Conservation (phyloP, 1,140 invertebrate genomes). For the Frieseomelitta varia region DNA sequence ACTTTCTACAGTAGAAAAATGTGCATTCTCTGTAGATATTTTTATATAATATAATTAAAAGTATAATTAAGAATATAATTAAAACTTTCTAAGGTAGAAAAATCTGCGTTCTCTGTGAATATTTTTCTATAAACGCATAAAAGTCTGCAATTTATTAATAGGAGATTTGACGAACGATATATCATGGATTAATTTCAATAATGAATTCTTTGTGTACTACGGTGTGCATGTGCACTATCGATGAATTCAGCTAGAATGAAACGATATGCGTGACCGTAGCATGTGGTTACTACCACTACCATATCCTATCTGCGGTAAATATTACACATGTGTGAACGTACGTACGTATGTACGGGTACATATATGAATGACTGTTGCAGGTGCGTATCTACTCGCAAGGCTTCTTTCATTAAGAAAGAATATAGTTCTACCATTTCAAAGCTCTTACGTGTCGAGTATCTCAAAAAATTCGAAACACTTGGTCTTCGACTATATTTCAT, state of each 20-base stretch:
- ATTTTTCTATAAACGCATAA: too few relatives aligned
- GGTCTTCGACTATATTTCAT: background rate
- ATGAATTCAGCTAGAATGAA: slow-evolving; percentile 38
- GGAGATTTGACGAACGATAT: too few relatives aligned
- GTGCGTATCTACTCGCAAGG: slow-evolving; percentile 43
- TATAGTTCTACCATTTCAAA: background rate
- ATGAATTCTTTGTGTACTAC: background rate
- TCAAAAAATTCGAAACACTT: background rate
- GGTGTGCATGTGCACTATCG: background rate
- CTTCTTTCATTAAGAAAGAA: slow-evolving; percentile 4
- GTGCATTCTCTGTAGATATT: too few relatives aligned
- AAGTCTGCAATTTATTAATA: too few relatives aligned
- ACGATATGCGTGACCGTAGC: slow-evolving; percentile 38
- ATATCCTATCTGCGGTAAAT: slow-evolving; percentile 40
- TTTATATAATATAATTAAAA: too few relatives aligned
- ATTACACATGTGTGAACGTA: slow-evolving; percentile 10
- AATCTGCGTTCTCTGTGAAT: too few relatives aligned
- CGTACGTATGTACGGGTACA: background rate
- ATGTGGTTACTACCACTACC: slow-evolving; percentile 56
- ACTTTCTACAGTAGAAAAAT: too few relatives aligned
- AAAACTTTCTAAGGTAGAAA: too few relatives aligned
- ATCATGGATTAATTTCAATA: background rate
- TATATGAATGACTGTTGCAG: slow-evolving; percentile 46
- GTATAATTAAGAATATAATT: too few relatives aligned
- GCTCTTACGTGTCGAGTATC: background rate